These are phyloP conservation scores for Trachelus troglodyta DNA, from an alignment of 2,888 invertebrate genomes.

Conservation along the genomic window DNA sequence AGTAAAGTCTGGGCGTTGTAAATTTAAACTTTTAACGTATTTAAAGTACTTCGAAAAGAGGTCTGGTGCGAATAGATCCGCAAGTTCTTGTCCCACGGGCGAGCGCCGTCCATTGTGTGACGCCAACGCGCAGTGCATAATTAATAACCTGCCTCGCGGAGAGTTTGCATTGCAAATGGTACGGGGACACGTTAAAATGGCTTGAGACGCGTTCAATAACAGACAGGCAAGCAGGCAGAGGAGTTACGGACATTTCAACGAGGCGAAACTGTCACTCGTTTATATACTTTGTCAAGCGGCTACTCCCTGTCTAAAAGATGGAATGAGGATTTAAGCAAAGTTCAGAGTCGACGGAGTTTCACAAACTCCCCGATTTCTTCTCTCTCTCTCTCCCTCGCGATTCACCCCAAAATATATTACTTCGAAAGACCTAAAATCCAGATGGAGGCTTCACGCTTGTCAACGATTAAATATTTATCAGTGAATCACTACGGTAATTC, in stretches of 20 bases:
- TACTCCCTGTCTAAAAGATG: background rate
- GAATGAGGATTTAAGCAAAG: background rate
- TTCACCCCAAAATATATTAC: background rate
- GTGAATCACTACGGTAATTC: background rate
- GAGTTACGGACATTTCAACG: background rate
- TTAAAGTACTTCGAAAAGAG: background rate
- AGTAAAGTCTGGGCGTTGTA: background rate
- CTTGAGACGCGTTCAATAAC: background rate
- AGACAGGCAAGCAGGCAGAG: background rate
- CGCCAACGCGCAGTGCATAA: conserved; percentile 49
- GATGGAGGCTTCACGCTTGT: background rate
- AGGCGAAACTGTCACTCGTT: conserved; percentile 20
- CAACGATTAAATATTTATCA: background rate
- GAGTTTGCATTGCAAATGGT: conserved; percentile 55
- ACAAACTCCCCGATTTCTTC: background rate
- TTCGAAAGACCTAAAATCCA: background rate
- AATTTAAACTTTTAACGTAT: background rate
- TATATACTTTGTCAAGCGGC: background rate
- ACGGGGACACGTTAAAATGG: conserved; percentile 7
- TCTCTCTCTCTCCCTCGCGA: background rate
- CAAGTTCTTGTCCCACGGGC: conserved; percentile 10
- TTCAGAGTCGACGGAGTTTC: background rate
- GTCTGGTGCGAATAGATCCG: conserved; percentile 9
- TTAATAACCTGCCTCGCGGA: conserved; percentile 44
- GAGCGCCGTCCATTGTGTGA: conserved; percentile 44